Percentiles rank a stretch among this genome's conserved stretches.
Evolutionary conservation across 2,797 vertebrate species (phyloP).

Genomic region (Liparis tanakae): DNA sequence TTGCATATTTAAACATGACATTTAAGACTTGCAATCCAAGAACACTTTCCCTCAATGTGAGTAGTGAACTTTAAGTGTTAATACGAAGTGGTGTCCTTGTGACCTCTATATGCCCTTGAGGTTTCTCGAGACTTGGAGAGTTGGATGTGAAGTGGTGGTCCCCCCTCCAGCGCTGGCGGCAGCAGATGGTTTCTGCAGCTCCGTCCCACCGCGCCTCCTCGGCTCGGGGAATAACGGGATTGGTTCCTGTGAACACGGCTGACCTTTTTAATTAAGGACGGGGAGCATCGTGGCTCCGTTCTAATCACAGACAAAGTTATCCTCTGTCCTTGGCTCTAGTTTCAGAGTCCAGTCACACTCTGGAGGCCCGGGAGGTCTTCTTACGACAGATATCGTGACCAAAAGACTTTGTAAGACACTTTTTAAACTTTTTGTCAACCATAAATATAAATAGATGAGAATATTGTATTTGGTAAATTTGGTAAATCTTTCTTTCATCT

Average conservation of each 20-base stretch:
- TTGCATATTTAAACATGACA: background rate
- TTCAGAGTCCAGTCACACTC: conserved; percentile 12
- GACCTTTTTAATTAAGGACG: conserved; percentile 75
- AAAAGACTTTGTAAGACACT: background rate
- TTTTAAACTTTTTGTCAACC: background rate
- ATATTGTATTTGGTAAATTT: background rate
- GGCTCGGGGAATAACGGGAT: conserved; percentile 67
- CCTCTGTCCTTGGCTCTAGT: conserved; percentile 45
- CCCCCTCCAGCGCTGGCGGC: conserved; percentile 52
- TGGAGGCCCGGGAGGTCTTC: no score
- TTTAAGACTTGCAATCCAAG: background rate
- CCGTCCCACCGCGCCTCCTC: conserved; percentile 62
- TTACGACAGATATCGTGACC: no score
- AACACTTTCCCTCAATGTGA: background rate
- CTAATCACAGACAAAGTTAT: conserved; percentile 60
- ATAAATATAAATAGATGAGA: conserved; percentile 2
- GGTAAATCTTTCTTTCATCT: background rate
- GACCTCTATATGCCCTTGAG: no score
- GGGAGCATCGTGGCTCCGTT: conserved; percentile 42
- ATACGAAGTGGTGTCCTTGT: no score
- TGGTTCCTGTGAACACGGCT: conserved; percentile 62
- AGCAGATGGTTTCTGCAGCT: conserved; percentile 68
- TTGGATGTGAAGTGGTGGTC: conserved; percentile 67
- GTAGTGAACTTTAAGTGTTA: background rate
- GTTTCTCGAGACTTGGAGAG: conserved; percentile 9